phyloP scores from a whole-genome alignment of 2,797 vertebrate species.

The Pseudochirops corinnae region DNA sequence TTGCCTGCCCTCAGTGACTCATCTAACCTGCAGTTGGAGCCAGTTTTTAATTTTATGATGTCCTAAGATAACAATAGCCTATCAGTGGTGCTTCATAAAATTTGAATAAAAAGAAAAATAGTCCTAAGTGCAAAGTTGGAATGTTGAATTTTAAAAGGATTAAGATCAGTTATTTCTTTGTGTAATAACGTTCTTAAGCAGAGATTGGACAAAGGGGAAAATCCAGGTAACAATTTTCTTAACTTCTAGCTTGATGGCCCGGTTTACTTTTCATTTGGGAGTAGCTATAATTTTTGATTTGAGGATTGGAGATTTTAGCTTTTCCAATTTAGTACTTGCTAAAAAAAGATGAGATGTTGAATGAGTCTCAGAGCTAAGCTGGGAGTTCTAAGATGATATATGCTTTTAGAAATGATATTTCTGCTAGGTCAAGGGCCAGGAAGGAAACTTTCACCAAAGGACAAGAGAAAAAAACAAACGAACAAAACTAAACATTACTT shows the following conservation, averaged over 20 bases:
- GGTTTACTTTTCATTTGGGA: constrained; percentile 49
- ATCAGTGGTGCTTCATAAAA: constrained; percentile 38
- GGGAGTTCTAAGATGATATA: constrained; percentile 17
- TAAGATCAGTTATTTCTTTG: constrained; percentile 20
- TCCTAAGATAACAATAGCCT: constrained; percentile 1
- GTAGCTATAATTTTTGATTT: constrained; percentile 44
- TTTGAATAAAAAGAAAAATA: constrained; percentile 42
- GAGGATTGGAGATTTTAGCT: constrained; percentile 36
- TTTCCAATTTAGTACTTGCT: constrained; percentile 62
- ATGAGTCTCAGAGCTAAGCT: constrained; percentile 6
- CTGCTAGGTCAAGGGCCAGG: not conserved
- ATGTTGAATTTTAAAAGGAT: constrained; percentile 32
- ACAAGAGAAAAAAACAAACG: not conserved
- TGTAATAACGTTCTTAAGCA: constrained; percentile 1
- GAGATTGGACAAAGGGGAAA: constrained; percentile 9
- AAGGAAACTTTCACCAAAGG: constrained; percentile 23
- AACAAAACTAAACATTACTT: constrained; percentile 16
- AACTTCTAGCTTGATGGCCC: constrained; percentile 40
- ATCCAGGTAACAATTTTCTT: constrained; percentile 30
- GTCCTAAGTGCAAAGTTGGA: not conserved
- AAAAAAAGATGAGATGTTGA: constrained; percentile 42
- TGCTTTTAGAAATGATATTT: constrained; percentile 46
- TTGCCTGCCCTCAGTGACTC: constrained; percentile 1
- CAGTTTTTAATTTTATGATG: constrained; percentile 21
- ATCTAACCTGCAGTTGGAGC: constrained; percentile 17